Conservation (phyloP, 37 sponge, comb jelly and placozoan species). For the Mnemiopsis leidyi region DNA sequence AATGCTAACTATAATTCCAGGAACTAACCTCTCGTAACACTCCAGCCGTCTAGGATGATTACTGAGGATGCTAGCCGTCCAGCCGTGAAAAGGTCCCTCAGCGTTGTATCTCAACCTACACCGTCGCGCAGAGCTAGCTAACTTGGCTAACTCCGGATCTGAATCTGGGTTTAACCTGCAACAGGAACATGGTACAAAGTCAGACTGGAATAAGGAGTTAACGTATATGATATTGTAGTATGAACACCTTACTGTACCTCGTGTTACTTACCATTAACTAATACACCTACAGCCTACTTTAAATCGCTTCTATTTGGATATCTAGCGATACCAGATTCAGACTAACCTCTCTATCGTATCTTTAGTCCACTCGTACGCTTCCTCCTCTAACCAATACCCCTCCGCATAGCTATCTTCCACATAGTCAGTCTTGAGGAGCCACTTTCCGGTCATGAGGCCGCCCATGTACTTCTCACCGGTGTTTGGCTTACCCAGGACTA, state of each 20-base stretch:
- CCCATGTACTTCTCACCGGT: slow-evolving; percentile 50
- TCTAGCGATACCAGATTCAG: no score
- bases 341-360: slow-evolving; percentile 16
- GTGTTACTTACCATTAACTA: no score
- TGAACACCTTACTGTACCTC: no score
- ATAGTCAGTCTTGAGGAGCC: slow-evolving; percentile 34
- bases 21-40: slow-evolving; percentile 26
- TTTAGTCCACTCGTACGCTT: slow-evolving; percentile 25
- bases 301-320: no score
- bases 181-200: no score
- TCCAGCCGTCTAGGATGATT: slow-evolving; percentile 29
- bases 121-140: slow-evolving; percentile 7
- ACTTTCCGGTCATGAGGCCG: slow-evolving; percentile 17
- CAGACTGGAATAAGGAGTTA: no score
- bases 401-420: slow-evolving; percentile 51
- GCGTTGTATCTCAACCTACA: slow-evolving; percentile 31
- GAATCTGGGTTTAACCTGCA: background rate
- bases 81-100: slow-evolving; percentile 33
- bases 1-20: no score
- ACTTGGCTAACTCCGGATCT: slow-evolving; percentile 19
- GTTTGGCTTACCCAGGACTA: slow-evolving; percentile 17
- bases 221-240: no score
- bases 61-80: slow-evolving; percentile 41
- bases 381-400: slow-evolving; percentile 44
- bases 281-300: no score